These are phyloP conservation scores for Yponomeuta cagnagella DNA, from an alignment of 2,888 invertebrate species.

Conservation along the genomic window DNA sequence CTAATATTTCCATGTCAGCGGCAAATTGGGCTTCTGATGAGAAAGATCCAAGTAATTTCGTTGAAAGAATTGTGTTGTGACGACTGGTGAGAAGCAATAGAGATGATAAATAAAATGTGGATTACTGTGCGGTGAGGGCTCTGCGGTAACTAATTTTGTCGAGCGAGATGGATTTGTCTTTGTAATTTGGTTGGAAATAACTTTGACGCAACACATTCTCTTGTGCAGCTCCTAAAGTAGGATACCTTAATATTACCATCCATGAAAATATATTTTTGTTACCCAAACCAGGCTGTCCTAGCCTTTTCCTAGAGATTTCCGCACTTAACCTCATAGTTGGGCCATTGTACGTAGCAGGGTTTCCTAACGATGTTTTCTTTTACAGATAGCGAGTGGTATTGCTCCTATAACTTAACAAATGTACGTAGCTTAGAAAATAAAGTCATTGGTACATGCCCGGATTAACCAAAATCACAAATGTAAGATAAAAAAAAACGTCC, in stretches of 20 bases:
- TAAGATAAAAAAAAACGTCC: too few relatives aligned
- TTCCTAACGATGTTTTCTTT: too few relatives aligned
- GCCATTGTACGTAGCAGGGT: too few relatives aligned
- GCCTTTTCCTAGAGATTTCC: too few relatives aligned
- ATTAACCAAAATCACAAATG: too few relatives aligned
- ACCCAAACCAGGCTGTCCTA: too few relatives aligned
- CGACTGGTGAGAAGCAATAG: neutral
- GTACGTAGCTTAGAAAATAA: too few relatives aligned
- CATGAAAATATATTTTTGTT: too few relatives aligned
- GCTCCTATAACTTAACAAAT: too few relatives aligned
- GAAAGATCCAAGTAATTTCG: neutral
- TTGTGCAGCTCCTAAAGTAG: neutral
- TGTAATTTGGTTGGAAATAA: neutral
- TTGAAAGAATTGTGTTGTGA: neutral
- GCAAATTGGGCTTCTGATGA: conserved; percentile 8
- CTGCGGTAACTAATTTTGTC: neutral
- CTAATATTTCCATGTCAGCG: conserved; percentile 9
- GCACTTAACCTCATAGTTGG: too few relatives aligned
- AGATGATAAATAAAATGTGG: neutral
- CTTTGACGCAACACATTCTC: neutral
- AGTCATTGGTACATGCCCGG: too few relatives aligned
- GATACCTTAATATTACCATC: neutral
- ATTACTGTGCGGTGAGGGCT: neutral
- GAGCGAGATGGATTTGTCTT: neutral
- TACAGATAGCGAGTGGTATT: too few relatives aligned